Conservation (phyloP, 2,797 vertebrate species). For the Phyllotis vaccarum region DNA sequence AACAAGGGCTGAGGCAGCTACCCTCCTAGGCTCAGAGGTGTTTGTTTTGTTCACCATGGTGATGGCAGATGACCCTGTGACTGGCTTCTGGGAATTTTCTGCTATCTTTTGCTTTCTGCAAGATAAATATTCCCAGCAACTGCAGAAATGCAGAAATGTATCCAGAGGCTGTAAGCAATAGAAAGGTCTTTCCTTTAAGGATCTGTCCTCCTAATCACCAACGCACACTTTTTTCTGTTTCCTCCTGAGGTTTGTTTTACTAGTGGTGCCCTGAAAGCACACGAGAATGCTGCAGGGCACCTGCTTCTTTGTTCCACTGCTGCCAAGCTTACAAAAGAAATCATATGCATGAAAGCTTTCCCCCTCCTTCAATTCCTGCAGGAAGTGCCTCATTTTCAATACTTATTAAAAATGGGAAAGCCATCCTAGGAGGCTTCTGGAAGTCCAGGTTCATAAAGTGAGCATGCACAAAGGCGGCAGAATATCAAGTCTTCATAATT, state of each 20-base stretch:
- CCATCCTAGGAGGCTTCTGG: slow-evolving; percentile 36
- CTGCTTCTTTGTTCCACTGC: not conserved
- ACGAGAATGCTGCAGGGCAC: not conserved
- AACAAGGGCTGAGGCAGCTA: rapidly evolving
- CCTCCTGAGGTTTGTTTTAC: not conserved
- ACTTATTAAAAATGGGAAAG: slow-evolving; percentile 72
- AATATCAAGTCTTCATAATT: slow-evolving; percentile 75
- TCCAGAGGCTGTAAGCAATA: slow-evolving; percentile 3
- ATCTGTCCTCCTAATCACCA: not conserved
- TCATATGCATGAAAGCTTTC: not conserved
- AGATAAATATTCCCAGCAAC: slow-evolving; percentile 12
- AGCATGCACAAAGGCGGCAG: slow-evolving; percentile 66
- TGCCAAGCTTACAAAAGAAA: slow-evolving; percentile 40
- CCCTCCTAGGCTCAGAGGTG: not conserved
- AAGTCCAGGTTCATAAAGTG: slow-evolving; percentile 75
- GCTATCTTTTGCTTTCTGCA: slow-evolving; percentile 4
- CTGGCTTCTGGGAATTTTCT: not conserved
- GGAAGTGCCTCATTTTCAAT: slow-evolving; percentile 54
- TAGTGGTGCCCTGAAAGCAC: not conserved
- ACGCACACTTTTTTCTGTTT: not conserved
- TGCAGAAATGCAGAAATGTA: not conserved
- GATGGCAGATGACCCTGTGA: not conserved
- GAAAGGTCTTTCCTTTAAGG: not conserved
- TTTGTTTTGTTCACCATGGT: not conserved
- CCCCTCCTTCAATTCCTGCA: slow-evolving; percentile 54